Evolutionary conservation across 2,797 vertebrate genomes (phyloP), one percentile per base, ranked within the genome.

Genomic region (Tenualosa ilisha): DNA sequence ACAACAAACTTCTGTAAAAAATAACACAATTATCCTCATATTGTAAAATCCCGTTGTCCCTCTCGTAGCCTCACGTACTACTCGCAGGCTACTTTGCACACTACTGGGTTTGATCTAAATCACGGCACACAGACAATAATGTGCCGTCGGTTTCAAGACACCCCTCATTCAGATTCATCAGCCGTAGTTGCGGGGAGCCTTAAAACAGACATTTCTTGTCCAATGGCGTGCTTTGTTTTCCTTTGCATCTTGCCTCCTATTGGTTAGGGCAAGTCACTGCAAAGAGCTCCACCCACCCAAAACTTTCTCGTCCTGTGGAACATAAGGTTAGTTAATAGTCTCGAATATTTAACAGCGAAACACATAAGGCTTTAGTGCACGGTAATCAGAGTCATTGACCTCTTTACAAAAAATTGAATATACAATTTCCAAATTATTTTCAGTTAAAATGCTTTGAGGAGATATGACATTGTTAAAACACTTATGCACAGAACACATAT

Each of bases 161-260:
- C 94, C 95, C 94, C 94, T 95, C 97, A 97, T 98, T 97, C 97
- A 97, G 94, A 92, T 93, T 91, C 89, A 84, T 88, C 75, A 24
- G 46, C 84, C 82, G 88, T 84, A 87, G 59, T 50, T 22, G 86
- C 87, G 91, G 96, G 96, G 95, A 86, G 90, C 91, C 92, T 89
- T 84, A 89, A 91, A 82, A 82, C 88, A 87, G 84, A 4, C 26
- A 84, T 7, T 85, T 82, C 89, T 93, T 85, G 86, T 87, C 97
- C 96, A 98, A 98, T 98, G 88, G 53, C 0, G 20, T 86, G 84
- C 2, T 95, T 96, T 94, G 94, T 97, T 96, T 97, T 96, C 94
- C 94, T 95, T 91, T 82, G 81, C 85, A 87, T 85, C 88, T 91
- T 83, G 87, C 63, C 91, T 65, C 43, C 89, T 91, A 96, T 97